Evolutionary conservation across 2,113 vertebrate species (phyloP), one percentile per base, ranked within the genome.

Genomic region (Neolamprologus kungweensis): DNA sequence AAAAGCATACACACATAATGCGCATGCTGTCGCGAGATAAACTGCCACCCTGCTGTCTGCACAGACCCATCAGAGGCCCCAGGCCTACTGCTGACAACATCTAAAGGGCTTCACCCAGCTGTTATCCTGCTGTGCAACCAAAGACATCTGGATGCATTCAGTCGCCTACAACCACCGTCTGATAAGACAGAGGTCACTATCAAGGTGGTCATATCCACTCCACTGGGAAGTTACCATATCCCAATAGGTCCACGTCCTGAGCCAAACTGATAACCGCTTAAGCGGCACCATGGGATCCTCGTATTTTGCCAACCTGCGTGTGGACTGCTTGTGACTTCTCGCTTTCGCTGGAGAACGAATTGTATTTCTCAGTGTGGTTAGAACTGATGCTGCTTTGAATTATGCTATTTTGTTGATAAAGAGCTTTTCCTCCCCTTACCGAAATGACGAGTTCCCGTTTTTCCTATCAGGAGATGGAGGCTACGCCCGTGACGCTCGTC

Each of bases 401-500:
- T 31, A 6, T 58, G 33, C 78, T 78, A 7, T 88, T 87, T 40
- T 80, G 10, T n/a, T 26, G 54, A 82, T 80, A 89, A 86, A 87
- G 65, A 58, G n/a, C 82, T 81, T 35, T 9, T 58, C 31, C 53
- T 35, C 9, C 50, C 35, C 63, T 79, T 11, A 37, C 58, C 51
- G 9, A 80, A 90, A 79, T 80, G 26, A 55, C 40, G 37, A 63
- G 19, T 57, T 85, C 26, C 83, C 80, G 6, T 80, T 58, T 85
- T 10, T 57, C 54, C 81, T 68, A 92, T 60, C 93, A 99, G 98
- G 98, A 89, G 98, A 99, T 37, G 97, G 98, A 83, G 98, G 98
- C 37, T 99, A 98, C 57, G 98, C 98, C 90, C 98, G 98, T 80
- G 98, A 99, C 33, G 97, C 97, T 13, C 98, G 97, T 78, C 97